Conservation (phyloP, 2,888 invertebrate genomes). For the Gerosis bhagava region DNA sequence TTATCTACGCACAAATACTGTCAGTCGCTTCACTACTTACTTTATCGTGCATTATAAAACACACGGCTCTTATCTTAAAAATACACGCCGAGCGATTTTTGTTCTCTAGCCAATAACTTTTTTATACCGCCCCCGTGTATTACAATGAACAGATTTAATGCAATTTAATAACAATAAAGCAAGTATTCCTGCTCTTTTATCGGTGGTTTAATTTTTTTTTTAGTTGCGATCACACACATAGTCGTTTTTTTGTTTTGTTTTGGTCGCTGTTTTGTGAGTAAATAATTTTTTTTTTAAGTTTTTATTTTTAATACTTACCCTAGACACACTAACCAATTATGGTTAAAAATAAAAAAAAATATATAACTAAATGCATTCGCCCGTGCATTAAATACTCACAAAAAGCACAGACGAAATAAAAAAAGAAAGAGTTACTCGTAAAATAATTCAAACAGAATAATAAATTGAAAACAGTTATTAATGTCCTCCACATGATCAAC, state of each 20-base stretch:
- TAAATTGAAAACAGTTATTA: too few species aligned
- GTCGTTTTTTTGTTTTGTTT: neutral
- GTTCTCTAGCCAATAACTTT: conserved; percentile 24
- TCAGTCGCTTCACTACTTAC: conserved; percentile 27
- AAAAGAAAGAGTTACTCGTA: too few species aligned
- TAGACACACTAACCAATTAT: too few species aligned
- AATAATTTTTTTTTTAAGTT: too few species aligned
- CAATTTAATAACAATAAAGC: conserved; percentile 68
- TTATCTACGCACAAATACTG: conserved; percentile 34
- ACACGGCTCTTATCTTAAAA: conserved; percentile 32
- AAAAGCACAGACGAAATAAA: too few species aligned
- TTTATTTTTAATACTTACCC: too few species aligned
- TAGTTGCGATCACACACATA: conserved; percentile 13
- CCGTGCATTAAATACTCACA: too few species aligned
- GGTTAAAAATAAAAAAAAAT: too few species aligned
- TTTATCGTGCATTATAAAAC: conserved; percentile 33
- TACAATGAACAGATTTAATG: conserved; percentile 51
- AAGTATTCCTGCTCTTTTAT: conserved; percentile 42
- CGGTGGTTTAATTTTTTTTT: conserved; percentile 7
- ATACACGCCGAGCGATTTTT: conserved; percentile 13
- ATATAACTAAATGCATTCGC: too few species aligned
- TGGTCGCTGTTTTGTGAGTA: too few species aligned
- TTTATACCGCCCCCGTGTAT: conserved; percentile 23
- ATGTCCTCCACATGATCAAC: too few species aligned
- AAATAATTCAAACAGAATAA: too few species aligned